phyloP scores from a whole-genome alignment of 2,113 vertebrate genomes.

The Mesembrinibis cayennensis region DNA sequence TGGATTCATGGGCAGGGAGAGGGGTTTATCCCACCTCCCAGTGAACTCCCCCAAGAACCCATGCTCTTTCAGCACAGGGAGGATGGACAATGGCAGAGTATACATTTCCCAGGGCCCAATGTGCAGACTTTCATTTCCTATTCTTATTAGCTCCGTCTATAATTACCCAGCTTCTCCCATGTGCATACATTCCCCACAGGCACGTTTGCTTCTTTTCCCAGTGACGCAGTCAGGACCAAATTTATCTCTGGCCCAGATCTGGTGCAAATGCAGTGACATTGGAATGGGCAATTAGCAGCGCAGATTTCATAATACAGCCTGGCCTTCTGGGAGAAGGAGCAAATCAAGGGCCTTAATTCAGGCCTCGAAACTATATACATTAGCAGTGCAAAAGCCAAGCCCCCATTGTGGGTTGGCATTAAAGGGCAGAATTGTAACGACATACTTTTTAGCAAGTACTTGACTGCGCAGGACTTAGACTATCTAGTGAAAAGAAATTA shows the following conservation, averaged over 20 bases:
- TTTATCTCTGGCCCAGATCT: slow-evolving; percentile 37
- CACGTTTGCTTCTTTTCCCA: not conserved
- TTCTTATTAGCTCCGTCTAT: not conserved
- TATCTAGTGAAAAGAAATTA: not conserved
- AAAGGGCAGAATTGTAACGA: not conserved
- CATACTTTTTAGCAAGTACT: not conserved
- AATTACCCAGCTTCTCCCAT: slow-evolving; percentile 8
- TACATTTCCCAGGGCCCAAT: not conserved
- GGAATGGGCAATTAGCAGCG: not conserved
- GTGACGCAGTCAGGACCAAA: not conserved
- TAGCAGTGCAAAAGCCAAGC: not conserved
- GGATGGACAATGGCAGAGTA: not conserved
- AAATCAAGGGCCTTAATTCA: not conserved
- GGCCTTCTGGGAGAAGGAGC: not conserved
- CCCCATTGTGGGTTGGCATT: not conserved
- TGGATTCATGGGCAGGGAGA: not conserved
- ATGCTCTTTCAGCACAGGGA: not conserved
- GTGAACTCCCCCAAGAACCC: not conserved
- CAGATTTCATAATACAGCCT: not conserved
- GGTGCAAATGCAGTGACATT: not conserved
- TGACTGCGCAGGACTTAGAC: not conserved
- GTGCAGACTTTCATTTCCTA: slow-evolving; percentile 1
- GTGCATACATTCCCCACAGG: not conserved
- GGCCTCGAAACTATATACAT: not conserved
- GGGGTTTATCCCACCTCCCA: not conserved